Conservation (phyloP, 1,140 invertebrate genomes). For the Achroia grisella region DNA sequence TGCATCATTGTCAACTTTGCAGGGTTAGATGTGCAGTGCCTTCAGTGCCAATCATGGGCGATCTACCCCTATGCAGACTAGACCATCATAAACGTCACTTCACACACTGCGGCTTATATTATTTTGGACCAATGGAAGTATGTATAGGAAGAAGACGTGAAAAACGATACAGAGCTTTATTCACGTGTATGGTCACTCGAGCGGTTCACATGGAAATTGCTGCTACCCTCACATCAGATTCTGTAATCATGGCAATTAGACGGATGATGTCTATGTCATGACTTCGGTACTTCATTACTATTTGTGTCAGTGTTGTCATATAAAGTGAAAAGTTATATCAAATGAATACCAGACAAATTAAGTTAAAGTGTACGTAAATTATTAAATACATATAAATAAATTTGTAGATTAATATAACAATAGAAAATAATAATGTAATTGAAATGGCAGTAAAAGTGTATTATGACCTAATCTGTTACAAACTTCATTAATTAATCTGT, state of each 20-base stretch:
- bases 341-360: no score
- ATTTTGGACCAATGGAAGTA: conserved; percentile 28
- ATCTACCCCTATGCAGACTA: conserved; percentile 13
- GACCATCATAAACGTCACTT: conserved; percentile 13
- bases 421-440: no score
- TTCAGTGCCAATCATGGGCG: conserved; percentile 5
- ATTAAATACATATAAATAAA: no score
- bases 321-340: no score
- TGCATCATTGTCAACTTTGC: conserved; percentile 1
- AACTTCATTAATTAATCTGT: no score
- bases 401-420: no score
- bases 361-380: no score
- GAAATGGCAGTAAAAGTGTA: no score
- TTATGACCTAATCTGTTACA: no score
- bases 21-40: conserved; percentile 5
- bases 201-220: conserved; percentile 25
- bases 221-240: conserved; percentile 7
- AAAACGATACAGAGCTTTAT: conserved; percentile 44
- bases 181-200: conserved; percentile 3
- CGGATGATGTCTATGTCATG: no score
- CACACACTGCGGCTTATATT: conserved; percentile 19
- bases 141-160: conserved; percentile 17
- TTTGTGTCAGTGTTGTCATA: no score
- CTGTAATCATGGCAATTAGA: conserved; percentile 21
- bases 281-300: no score